Base-by-base conservation (phyloP, 2,113 vertebrate genomes). In the Cercopithecus mona region DNA sequence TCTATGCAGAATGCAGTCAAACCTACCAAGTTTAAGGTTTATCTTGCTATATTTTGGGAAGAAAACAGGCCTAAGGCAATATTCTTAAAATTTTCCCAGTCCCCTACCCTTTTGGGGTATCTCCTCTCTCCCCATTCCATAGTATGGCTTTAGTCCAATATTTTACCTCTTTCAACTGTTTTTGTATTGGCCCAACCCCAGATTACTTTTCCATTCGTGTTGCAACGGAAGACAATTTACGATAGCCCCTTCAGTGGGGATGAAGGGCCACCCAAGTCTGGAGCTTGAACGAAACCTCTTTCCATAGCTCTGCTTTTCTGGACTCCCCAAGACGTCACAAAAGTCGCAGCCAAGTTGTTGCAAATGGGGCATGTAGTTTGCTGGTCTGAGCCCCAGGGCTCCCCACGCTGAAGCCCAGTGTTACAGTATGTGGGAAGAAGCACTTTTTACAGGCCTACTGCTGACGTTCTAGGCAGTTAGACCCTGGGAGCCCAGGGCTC, bases 211-310 rank as follows among this genome's bases (percentile, higher is more conserved):
- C 91, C 83, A 92, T 75, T 92, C 30, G 64, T 57, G 61, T 64
- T 96, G 73, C 55, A 92, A 79, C 38, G 59, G 6, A 82, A 94
- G 76, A 83, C 38, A 57, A 35, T 95, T 68, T 79, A 96, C 17
- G n/a, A 72, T 68, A 75, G 61, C 13, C 45, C 61, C 55, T 88
- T 93, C 3, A 0, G 75, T 57, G 64, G 59, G 70, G 59, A 73
- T 20, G n/a, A 64, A 87, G 80, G 97, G 88, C 97, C 83, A 96
- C 93, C 96, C 93, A 96, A 35, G 84, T 80, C 73, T 87, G 55
- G 30, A n/a, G 17, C 72, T 89, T 82, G 70, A 83, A 59, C 48
- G 35, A 50, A 82, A 83, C 66, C 88, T 64, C 43, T 79, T 35
- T 80, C 72, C 45, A 72, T 35, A 89, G 64, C 35, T 87, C 78